Percentiles rank a stretch among this genome's conserved stretches.
phyloP scores from a whole-genome alignment of 2,888 invertebrate genomes.

The Megaustenia siamemsis region DNA sequence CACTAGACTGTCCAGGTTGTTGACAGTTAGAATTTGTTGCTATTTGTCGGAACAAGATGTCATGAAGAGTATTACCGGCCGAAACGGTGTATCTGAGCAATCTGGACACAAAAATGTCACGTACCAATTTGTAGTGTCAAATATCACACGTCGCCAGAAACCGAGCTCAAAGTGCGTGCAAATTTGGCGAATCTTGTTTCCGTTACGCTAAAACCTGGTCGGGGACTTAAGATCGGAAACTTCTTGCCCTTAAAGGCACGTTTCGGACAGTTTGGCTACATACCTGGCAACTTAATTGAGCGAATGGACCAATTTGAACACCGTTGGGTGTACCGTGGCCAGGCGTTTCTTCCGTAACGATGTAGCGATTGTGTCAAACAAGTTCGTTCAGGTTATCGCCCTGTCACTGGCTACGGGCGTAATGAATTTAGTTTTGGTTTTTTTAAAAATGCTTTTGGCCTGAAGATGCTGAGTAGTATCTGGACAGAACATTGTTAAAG shows the following conservation, averaged over 20 bases:
- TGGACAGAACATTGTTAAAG: too few species aligned
- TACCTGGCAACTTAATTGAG: background rate
- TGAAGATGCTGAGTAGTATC: too few species aligned
- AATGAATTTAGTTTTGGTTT: too few species aligned
- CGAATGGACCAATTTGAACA: background rate
- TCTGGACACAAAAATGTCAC: background rate
- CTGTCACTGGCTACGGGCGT: too few species aligned
- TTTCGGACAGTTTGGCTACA: background rate
- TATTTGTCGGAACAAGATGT: too few species aligned
- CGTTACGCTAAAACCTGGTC: background rate
- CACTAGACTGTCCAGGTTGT: too few species aligned
- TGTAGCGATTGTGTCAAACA: too few species aligned
- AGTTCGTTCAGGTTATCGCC: too few species aligned
- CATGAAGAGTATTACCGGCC: too few species aligned
- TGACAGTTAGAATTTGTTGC: too few species aligned
- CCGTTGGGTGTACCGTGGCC: background rate
- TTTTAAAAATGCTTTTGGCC: too few species aligned
- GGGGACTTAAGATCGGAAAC: background rate
- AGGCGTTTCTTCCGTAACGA: background rate
- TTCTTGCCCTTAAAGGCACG: background rate
- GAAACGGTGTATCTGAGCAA: too few species aligned
- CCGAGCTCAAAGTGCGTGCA: background rate
- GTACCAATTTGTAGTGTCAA: background rate
- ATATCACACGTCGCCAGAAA: background rate
- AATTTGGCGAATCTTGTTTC: background rate